These are phyloP conservation scores for Entomyzon cyanotis DNA, from an alignment of 2,113 vertebrate species.

Conservation along the genomic window DNA sequence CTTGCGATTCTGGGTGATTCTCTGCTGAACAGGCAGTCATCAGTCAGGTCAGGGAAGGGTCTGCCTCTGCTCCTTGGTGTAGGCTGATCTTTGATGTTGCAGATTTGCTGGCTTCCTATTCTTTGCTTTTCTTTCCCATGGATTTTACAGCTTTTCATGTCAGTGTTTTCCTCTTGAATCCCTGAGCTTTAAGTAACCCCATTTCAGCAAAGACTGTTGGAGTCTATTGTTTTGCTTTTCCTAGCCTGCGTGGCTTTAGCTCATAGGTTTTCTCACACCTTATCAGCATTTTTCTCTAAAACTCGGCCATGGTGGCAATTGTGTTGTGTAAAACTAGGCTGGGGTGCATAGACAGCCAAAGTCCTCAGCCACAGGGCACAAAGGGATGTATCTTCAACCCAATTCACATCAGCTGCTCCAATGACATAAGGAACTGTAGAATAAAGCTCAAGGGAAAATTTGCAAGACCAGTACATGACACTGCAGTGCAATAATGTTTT, in stretches of 20 bases:
- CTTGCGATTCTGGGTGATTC: background rate
- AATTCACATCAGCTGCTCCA: background rate
- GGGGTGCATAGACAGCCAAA: accelerated
- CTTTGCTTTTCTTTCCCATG: background rate
- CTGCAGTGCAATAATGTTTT: background rate
- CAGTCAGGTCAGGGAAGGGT: background rate
- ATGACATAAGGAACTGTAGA: background rate
- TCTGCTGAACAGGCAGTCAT: background rate
- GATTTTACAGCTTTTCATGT: background rate
- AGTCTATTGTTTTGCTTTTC: background rate
- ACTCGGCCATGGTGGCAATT: background rate
- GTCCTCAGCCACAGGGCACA: background rate
- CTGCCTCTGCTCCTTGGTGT: background rate
- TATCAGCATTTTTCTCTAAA: background rate
- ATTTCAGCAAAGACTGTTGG: background rate
- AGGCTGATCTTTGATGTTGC: background rate
- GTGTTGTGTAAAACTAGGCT: background rate
- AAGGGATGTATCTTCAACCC: background rate
- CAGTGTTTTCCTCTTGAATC: background rate
- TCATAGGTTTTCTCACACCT: background rate
- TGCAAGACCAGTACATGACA: background rate
- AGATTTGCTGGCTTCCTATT: background rate
- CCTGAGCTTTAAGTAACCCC: background rate
- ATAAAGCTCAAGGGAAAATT: background rate
- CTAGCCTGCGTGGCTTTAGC: background rate